Base-by-base conservation (phyloP, 2,888 invertebrate genomes). In the Netelia melanura region DNA sequence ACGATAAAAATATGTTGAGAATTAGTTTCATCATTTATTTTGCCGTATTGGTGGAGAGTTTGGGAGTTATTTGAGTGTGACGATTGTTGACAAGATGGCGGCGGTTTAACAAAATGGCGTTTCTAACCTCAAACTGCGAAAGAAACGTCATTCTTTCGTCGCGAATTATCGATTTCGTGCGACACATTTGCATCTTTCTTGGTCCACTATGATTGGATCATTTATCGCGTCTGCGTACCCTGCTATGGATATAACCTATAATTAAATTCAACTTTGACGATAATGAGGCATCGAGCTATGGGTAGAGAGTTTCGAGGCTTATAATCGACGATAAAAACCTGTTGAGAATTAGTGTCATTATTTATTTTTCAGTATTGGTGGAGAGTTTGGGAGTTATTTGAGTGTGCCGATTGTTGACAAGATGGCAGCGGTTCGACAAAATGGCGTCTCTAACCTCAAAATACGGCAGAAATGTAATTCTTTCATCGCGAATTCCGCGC, bases 261-360 rank as follows among this genome's bases (percentile, higher is more conserved):
- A 75, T 75, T 75, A 75, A 64, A 64, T 64, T 48, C 54, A 38
- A 30, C 64, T 52, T n/a, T 52, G 30, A 9, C 25, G 38, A 52
- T 62, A 75, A 64, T 54, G 54, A 23, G 43, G 23, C 8, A 64
- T 30, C 54, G 30, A 9, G n/a, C 30, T 56, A 56, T 30, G 38
- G 65, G 54, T 54, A 30, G 25, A 25, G 2, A 25, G 62, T 30
- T 62, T 62, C 44, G 11, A 62, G 14, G 62, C 10, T 14, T 30
- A 8, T 56, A 17, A 30, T 10, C 0, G n/a, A 65, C 25, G 23
- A 64, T 14, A 64, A 74, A 74, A 25, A 17, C 17, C 17, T 17
- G 17, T 17, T 17, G 17, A 17, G 0, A 17, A 17, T 17, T 17
- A 17, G 0, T 17, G 0, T 17, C 30, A 30, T 30, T 0, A 0